phyloP scores from a whole-genome alignment of 2,888 invertebrate species.

The Ophion slaviceki region DNA sequence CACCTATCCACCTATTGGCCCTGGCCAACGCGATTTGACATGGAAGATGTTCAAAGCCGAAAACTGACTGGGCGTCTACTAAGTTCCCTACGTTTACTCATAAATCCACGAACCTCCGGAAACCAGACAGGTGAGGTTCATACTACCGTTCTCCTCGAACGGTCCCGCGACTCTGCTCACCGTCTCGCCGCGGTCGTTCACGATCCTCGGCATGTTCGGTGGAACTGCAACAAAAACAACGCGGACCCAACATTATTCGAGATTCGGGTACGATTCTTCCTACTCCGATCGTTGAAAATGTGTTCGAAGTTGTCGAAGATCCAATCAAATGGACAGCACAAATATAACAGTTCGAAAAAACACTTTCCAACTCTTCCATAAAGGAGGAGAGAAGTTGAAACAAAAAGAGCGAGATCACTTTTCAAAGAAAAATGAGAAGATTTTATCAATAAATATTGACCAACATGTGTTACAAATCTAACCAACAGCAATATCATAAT shows the following conservation, averaged over 20 bases:
- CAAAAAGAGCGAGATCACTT: too few relatives aligned
- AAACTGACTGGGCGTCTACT: too few relatives aligned
- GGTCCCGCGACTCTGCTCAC: constrained; percentile 88
- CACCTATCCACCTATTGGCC: background rate
- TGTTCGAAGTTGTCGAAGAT: background rate
- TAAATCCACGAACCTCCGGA: constrained; percentile 88
- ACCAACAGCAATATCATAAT: too few relatives aligned
- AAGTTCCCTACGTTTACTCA: background rate
- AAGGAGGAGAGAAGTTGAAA: too few relatives aligned
- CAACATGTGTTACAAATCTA: too few relatives aligned
- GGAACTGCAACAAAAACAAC: constrained; percentile 86
- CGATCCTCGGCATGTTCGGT: constrained; percentile 89
- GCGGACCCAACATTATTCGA: background rate
- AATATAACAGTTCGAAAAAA: too few relatives aligned
- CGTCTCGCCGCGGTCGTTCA: constrained; percentile 88
- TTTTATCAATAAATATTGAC: too few relatives aligned
- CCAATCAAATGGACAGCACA: too few relatives aligned
- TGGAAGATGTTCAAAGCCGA: background rate
- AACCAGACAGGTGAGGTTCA: constrained; percentile 90
- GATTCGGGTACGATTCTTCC: constrained; percentile 64
- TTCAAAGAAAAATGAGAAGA: too few relatives aligned
- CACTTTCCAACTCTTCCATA: too few relatives aligned
- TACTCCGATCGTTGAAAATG: background rate
- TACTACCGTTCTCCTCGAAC: constrained; percentile 89
- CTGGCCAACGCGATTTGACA: background rate